Percentiles rank a stretch among this genome's conserved stretches.
Evolutionary conservation across 2,113 vertebrate genomes (phyloP).

Genomic region (Bufo gargarizans): DNA sequence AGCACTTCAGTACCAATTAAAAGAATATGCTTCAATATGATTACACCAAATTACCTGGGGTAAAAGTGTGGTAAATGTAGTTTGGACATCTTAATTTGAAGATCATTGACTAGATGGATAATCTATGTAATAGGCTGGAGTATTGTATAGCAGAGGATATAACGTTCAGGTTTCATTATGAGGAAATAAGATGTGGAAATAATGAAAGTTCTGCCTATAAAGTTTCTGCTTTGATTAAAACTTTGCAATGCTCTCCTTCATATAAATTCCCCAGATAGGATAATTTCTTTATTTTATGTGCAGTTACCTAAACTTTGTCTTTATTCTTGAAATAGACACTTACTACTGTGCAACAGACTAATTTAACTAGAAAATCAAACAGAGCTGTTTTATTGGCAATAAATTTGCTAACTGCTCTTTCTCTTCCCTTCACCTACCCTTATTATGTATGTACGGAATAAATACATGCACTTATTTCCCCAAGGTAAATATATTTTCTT

Average conservation of each 20-base stretch:
- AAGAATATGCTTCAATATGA: background rate
- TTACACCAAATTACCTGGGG: background rate
- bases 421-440: constrained; percentile 1
- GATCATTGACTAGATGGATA: background rate
- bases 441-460: constrained; percentile 39
- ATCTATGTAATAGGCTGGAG: background rate
- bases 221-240: background rate
- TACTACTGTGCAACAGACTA: constrained; percentile 21
- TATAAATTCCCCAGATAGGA: background rate
- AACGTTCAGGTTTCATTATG: background rate
- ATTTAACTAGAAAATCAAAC: constrained; percentile 26
- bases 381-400: constrained; percentile 27
- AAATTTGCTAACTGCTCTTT: constrained; percentile 19
- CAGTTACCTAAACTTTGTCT: constrained; percentile 20
- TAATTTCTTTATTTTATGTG: background rate
- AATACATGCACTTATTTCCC: constrained; percentile 50
- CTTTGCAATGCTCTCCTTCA: background rate
- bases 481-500: constrained; percentile 37
- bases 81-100: background rate
- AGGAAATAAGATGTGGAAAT: background rate
- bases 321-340: background rate
- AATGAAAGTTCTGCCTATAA: constrained; percentile 8
- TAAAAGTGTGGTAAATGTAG: background rate
- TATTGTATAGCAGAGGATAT: background rate
- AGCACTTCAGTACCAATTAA: background rate